Evolutionary conservation across 2,888 invertebrate species (phyloP), one percentile per base, ranked within the genome.

Genomic region (Oeneis ivallda): DNA sequence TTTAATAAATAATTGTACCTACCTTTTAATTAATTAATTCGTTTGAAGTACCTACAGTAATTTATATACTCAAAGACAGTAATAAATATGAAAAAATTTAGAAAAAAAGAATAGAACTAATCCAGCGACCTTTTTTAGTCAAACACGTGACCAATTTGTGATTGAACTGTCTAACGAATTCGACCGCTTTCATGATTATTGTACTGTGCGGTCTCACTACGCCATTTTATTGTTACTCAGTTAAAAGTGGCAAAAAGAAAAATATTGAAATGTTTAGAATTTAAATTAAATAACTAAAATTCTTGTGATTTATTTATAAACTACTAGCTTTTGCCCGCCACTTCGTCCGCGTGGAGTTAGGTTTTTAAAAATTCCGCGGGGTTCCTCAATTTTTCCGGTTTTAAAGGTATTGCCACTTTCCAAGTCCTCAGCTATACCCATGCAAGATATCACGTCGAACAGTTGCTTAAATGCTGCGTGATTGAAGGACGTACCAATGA

Each of bases 61-160:
- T 1, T 2, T 45, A 8, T 15, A 7, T 1, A 7, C n/a, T n/a
- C n/a, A n/a, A n/a, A n/a, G 1, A 26, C 26, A 26, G 26, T 26
- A 2, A 5, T 26, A 15, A 9, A 9, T 15, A 17, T 15, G 15
- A 15, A 17, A 47, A 47, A 15, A 47, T 15, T n/a, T 9, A 47
- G 8, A 26, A 17, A 8, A 47, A 15, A 47, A n/a, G n/a, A n/a
- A 15, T 8, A 47, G 41, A 41, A 8, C 8, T 8, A 15, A 45
- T 7, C 8, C 45, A 45, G 15, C 15, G 15, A 47, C 47, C 15
- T 2, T 47, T 47, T 47, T 8, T 9, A 47, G n/a, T n/a, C 43
- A 43, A 43, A 45, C 45, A 45, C 15, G 45, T 47, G 47, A 47
- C 47, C 17, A 17, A 47, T 47, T 47, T 47, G 9, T 17, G 47